These are phyloP conservation scores for Sorex fumeus DNA, from an alignment of 2,113 vertebrate species.

Conservation along the genomic window DNA sequence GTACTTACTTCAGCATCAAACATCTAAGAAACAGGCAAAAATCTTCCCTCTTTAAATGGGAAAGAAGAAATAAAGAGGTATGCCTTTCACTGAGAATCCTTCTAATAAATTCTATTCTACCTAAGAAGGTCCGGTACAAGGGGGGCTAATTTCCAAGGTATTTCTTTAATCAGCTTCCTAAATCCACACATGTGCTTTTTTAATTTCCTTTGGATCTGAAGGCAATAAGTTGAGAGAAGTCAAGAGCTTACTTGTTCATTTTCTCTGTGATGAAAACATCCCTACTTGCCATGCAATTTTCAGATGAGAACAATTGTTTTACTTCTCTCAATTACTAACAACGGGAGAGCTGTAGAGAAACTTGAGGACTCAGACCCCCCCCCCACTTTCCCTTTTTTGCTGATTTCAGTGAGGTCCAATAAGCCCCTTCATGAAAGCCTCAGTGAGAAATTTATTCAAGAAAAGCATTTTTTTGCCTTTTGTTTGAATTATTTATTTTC, in stretches of 20 bases:
- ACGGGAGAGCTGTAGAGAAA: conserved; percentile 74
- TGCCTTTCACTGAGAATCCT: background rate
- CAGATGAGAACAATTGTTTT: conserved; percentile 86
- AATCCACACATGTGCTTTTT: conserved; percentile 78
- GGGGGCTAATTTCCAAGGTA: conserved; percentile 82
- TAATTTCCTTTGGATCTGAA: conserved; percentile 85
- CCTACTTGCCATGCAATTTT: conserved; percentile 83
- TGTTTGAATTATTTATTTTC: conserved; percentile 36
- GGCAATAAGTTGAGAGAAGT: conserved; percentile 82
- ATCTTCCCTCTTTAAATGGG: conserved; percentile 58
- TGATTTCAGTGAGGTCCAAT: conserved; percentile 18
- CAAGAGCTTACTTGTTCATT: conserved; percentile 83
- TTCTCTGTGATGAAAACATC: conserved; percentile 83
- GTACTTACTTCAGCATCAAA: conserved; percentile 43
- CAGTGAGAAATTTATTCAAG: conserved; percentile 57
- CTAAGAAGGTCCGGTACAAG: conserved; percentile 46
- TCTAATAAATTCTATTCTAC: conserved; percentile 69
- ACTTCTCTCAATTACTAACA: conserved; percentile 83
- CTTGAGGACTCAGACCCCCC: conserved; percentile 63
- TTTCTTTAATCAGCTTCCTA: conserved; percentile 81
- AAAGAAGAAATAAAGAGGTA: conserved; percentile 50
- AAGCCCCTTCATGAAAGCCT: conserved; percentile 40
- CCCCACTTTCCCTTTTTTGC: conserved; percentile 50
- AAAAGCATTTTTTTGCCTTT: background rate
- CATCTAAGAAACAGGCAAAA: conserved; percentile 64